Evolutionary conservation across 2,888 invertebrate genomes (phyloP).

Genomic region (Hypena proboscidalis): DNA sequence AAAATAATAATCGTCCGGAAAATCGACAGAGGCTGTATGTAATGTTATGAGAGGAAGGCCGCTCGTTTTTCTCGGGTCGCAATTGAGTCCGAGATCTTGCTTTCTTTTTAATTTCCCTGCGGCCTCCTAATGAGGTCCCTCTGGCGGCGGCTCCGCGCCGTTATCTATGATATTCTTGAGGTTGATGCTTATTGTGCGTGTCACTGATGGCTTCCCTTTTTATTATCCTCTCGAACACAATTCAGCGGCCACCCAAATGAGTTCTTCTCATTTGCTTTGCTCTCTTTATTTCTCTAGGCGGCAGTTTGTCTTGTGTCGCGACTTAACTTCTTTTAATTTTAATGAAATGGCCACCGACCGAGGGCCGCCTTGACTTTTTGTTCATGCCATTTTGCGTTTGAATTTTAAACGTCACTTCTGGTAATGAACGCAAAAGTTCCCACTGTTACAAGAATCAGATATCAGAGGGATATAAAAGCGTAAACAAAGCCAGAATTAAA

Average conservation of each 20-base stretch:
- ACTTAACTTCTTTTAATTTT: slow-evolving; percentile 78
- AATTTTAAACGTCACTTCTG: slow-evolving; percentile 33
- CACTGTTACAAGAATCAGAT: slow-evolving; percentile 27
- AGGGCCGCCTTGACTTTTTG: slow-evolving; percentile 50
- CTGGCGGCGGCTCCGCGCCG: slow-evolving; percentile 73
- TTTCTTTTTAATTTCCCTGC: slow-evolving; percentile 86
- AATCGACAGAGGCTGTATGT: slow-evolving; percentile 83
- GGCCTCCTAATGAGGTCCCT: slow-evolving; percentile 84
- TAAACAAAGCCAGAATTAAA: slow-evolving; percentile 48
- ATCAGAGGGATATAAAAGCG: slow-evolving; percentile 30
- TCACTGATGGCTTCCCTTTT: slow-evolving; percentile 85
- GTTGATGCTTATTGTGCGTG: slow-evolving; percentile 86
- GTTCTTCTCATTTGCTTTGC: slow-evolving; percentile 83
- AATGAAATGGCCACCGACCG: slow-evolving; percentile 64
- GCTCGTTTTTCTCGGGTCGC: slow-evolving; percentile 77
- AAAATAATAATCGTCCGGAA: slow-evolving; percentile 86
- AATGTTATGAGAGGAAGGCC: slow-evolving; percentile 84
- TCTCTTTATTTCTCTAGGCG: slow-evolving; percentile 84
- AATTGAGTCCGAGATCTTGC: slow-evolving; percentile 84
- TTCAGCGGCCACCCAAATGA: slow-evolving; percentile 83
- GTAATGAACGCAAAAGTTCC: slow-evolving; percentile 27
- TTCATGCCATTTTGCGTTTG: slow-evolving; percentile 55
- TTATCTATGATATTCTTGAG: slow-evolving; percentile 86
- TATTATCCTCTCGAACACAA: slow-evolving; percentile 85
- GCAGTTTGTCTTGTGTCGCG: slow-evolving; percentile 81